A percentile compares a stretch with the other conserved stretches of the same genome.
These are phyloP conservation scores for Acomys russatus DNA, from an alignment of 2,797 vertebrate genomes.

Conservation along the genomic window DNA sequence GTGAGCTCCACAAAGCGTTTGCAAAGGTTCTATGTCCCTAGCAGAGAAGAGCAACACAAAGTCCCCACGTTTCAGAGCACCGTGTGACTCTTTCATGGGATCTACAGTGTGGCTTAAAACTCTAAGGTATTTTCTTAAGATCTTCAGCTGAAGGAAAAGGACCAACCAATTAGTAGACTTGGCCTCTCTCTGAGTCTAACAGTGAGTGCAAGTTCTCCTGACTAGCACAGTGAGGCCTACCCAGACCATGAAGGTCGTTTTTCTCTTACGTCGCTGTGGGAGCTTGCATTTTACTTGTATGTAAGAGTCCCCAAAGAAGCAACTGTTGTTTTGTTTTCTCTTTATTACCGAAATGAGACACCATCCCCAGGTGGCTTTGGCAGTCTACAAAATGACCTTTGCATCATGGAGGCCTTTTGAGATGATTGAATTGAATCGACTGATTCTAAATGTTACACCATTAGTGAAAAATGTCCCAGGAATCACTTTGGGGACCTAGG, in stretches of 20 bases:
- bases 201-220: not conserved
- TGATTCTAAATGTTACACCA: slow-evolving; percentile 56
- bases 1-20: slow-evolving; percentile 38
- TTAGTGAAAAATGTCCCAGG: slow-evolving; percentile 53
- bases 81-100: not conserved
- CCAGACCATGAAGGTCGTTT: not conserved
- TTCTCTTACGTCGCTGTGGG: not conserved
- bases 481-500: slow-evolving; percentile 31
- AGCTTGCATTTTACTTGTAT: slow-evolving; percentile 29
- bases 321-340: not conserved
- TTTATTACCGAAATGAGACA: slow-evolving; percentile 23
- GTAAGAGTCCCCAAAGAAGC: slow-evolving; percentile 54
- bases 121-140: not conserved
- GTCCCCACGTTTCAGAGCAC: not conserved
- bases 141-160: not conserved
- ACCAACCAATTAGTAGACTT: not conserved
- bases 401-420: slow-evolving; percentile 48
- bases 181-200: not conserved
- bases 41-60: not conserved
- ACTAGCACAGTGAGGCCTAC: not conserved
- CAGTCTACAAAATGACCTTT: slow-evolving; percentile 63
- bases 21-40: not conserved
- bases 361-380: slow-evolving; percentile 21
- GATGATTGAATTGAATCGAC: slow-evolving; percentile 14
- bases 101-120: not conserved